phyloP scores from a whole-genome alignment of 2,888 invertebrate genomes.

The Tenodera sinensis region DNA sequence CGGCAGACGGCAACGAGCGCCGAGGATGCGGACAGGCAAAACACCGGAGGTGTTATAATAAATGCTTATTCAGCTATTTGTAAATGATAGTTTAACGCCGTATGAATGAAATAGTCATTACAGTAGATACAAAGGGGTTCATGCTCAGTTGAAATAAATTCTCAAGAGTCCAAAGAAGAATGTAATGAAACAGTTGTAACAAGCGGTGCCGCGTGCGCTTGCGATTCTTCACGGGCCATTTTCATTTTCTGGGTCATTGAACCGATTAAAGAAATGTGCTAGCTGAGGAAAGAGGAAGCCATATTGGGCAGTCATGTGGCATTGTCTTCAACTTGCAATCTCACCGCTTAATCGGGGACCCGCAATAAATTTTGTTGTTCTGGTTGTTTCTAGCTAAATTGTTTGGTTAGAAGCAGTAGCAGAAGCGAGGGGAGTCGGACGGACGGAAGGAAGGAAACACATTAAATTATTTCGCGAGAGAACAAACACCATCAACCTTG shows the following conservation, averaged over 20 bases:
- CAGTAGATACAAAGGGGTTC: too few relatives aligned
- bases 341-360: slow-evolving; percentile 8
- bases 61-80: too few relatives aligned
- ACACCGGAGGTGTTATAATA: too few relatives aligned
- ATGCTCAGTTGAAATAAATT: too few relatives aligned
- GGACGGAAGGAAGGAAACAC: neutral
- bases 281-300: neutral
- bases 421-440: neutral
- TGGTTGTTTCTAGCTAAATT: slow-evolving; percentile 8
- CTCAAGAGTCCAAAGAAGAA: too few relatives aligned
- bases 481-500: neutral
- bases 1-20: too few relatives aligned
- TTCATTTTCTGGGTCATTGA: slow-evolving; percentile 19
- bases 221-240: slow-evolving; percentile 6
- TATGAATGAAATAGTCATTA: too few relatives aligned
- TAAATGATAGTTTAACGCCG: too few relatives aligned
- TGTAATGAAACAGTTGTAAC: neutral
- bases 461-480: slow-evolving; percentile 3
- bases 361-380: slow-evolving; percentile 3
- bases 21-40: too few relatives aligned
- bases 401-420: slow-evolving; percentile 1
- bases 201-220: neutral
- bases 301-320: slow-evolving; percentile 10
- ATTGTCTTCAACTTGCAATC: slow-evolving; percentile 5
- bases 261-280: slow-evolving; percentile 10